These are phyloP conservation scores for Edolisoma coerulescens DNA, from an alignment of 2,113 vertebrate genomes.

Conservation along the genomic window DNA sequence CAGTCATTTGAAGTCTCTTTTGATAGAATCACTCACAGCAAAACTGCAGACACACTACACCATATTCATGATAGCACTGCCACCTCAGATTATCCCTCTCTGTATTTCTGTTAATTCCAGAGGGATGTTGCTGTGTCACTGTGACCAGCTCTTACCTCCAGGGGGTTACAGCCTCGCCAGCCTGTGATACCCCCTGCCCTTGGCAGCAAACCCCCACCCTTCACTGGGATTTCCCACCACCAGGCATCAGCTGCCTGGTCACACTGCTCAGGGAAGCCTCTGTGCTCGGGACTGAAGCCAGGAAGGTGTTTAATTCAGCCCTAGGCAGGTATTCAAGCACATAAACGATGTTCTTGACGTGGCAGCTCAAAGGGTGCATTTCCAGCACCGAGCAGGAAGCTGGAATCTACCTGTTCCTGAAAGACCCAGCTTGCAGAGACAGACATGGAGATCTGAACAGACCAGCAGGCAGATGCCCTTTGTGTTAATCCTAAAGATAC, in stretches of 20 bases:
- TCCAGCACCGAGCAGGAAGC: not conserved
- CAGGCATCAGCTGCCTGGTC: not conserved
- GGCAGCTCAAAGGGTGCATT: not conserved
- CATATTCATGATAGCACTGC: rapidly evolving
- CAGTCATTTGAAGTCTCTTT: not conserved
- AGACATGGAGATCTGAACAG: not conserved
- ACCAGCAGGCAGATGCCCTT: not conserved
- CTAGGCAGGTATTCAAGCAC: not conserved
- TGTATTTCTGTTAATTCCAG: not conserved
- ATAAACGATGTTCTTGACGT: not conserved
- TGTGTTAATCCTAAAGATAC: not conserved
- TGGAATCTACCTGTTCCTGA: not conserved
- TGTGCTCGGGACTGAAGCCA: not conserved
- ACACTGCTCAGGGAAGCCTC: not conserved
- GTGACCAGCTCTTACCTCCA: not conserved
- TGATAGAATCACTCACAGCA: not conserved
- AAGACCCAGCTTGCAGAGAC: not conserved
- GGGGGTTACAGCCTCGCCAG: not conserved
- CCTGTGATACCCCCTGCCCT: not conserved
- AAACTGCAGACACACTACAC: not conserved
- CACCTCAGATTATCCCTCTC: not conserved
- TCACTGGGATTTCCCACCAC: not conserved
- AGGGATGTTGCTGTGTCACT: not conserved
- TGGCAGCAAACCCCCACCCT: not conserved
- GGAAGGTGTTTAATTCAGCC: not conserved